phyloP scores from a whole-genome alignment of 1,140 invertebrate genomes.

The Danaus melanippus region DNA sequence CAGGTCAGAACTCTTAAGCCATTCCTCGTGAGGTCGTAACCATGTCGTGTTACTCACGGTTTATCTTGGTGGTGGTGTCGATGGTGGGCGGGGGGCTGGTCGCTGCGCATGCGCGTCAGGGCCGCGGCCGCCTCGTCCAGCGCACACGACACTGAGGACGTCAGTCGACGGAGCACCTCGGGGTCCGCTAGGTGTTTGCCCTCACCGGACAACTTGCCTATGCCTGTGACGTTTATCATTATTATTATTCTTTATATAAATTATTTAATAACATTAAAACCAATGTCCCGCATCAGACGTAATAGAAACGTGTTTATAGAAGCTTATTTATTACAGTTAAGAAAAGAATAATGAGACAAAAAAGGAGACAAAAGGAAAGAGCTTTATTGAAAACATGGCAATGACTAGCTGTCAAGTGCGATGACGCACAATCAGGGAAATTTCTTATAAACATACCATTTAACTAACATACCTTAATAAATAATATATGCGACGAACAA shows the following conservation, averaged over 20 bases:
- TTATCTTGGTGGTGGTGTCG: slow-evolving; percentile 65
- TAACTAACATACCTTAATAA: no score
- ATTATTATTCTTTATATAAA: background rate
- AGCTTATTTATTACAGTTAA: background rate
- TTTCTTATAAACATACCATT: no score
- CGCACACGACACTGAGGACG: slow-evolving; percentile 92
- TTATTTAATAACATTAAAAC: no score
- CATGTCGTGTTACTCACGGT: slow-evolving; percentile 31
- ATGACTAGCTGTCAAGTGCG: no score
- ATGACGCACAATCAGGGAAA: no score
- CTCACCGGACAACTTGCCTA: slow-evolving; percentile 85
- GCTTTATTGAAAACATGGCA: no score
- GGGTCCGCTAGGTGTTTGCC: slow-evolving; percentile 85
- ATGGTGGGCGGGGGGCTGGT: slow-evolving; percentile 70
- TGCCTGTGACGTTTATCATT: slow-evolving; percentile 68
- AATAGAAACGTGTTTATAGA: background rate
- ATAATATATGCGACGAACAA: no score
- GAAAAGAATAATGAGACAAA: no score
- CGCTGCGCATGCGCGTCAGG: slow-evolving; percentile 93
- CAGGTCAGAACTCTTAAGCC: no score
- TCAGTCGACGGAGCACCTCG: slow-evolving; percentile 86
- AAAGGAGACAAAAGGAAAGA: no score
- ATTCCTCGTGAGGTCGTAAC: no score
- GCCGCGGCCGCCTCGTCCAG: slow-evolving; percentile 96
- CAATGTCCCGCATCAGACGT: background rate